Evolutionary conservation across 2,797 vertebrate genomes (phyloP).

Genomic region (Monodelphis domestica): DNA sequence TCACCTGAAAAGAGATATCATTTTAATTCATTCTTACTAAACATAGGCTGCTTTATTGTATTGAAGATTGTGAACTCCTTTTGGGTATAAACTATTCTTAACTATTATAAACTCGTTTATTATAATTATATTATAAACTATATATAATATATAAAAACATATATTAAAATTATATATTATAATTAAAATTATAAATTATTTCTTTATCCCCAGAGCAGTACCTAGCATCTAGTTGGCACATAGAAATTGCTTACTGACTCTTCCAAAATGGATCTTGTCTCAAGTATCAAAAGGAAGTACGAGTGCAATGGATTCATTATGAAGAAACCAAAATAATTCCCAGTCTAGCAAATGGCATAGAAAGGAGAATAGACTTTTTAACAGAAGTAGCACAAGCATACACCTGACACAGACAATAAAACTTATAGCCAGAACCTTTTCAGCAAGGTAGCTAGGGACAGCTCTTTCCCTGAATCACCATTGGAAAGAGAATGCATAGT

Average conservation of each 20-base stretch:
- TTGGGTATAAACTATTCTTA: not conserved
- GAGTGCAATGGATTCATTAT: not conserved
- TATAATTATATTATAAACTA: too few species aligned
- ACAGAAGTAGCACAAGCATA: not conserved
- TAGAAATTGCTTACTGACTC: not conserved
- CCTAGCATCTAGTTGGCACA: not conserved
- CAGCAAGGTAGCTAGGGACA: not conserved
- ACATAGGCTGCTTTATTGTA: not conserved
- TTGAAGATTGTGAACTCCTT: too few species aligned
- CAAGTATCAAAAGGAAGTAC: not conserved
- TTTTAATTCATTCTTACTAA: not conserved
- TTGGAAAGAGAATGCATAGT: slow-evolving; percentile 14
- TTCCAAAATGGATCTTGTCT: not conserved
- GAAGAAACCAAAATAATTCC: slow-evolving; percentile 26
- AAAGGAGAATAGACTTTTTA: not conserved
- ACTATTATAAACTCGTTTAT: too few species aligned
- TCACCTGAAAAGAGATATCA: not conserved
- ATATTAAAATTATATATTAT: too few species aligned
- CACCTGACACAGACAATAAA: slow-evolving; percentile 14
- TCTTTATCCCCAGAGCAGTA: not conserved
- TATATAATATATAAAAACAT: too few species aligned
- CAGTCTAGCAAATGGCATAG: not conserved
- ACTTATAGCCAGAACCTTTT: not conserved
- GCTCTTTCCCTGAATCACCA: slow-evolving; percentile 1
- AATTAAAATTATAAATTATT: too few species aligned